These are phyloP conservation scores for Stichodactyla mertensii DNA, from an alignment of 64 coral and sea anemone species.

Conservation along the genomic window DNA sequence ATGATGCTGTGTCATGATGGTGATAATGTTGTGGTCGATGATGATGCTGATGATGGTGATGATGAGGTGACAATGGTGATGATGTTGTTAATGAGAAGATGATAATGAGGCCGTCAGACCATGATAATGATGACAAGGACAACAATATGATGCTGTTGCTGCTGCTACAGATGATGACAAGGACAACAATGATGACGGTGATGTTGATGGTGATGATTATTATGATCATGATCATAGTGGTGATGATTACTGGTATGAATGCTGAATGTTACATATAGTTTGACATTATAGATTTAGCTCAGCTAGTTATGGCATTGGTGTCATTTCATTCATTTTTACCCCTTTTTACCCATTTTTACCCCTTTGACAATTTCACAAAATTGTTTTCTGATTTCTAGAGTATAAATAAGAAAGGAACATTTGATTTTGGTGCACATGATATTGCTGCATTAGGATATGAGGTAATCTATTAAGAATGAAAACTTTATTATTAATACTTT, in stretches of 20 bases:
- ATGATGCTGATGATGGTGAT: neutral
- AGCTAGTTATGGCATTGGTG: neutral
- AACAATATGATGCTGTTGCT: no score
- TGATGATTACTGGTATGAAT: neutral
- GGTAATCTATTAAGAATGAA: conserved; percentile 33
- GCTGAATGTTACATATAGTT: neutral
- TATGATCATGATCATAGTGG: neutral
- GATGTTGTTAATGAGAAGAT: neutral
- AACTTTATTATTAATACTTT: neutral
- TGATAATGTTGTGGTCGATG: neutral
- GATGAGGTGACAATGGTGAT: neutral
- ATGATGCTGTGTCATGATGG: neutral
- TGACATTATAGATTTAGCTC: neutral
- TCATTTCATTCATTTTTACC: neutral
- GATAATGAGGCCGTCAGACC: no score
- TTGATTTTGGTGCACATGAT: conserved; percentile 84
- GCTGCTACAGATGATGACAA: neutral
- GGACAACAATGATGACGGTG: neutral
- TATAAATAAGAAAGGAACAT: conserved; percentile 56
- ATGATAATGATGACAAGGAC: no score
- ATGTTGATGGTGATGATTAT: neutral
- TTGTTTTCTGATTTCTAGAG: conserved; percentile 24
- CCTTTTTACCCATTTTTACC: neutral
- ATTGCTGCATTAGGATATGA: conserved; percentile 89
- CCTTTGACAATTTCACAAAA: no score